Base-by-base conservation (phyloP, 1,140 invertebrate genomes). In the Calliphora vicina region DNA sequence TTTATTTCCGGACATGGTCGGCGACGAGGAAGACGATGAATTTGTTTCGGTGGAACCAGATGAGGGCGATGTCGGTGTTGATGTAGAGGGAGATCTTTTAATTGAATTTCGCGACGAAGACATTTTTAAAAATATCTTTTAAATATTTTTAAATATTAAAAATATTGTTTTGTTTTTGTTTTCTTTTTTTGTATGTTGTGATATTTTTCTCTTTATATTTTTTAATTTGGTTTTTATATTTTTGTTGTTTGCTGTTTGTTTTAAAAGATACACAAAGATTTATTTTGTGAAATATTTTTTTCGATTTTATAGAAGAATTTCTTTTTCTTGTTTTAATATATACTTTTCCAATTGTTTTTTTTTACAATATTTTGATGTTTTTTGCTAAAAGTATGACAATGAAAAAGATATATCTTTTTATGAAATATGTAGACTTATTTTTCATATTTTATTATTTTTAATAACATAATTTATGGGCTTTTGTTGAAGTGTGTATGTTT, bases 101-200 rank as follows among this genome's bases (percentile, higher is more conserved):
- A 88, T 83, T 73, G 88, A 89, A 89, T 87, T 89, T 89, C 88
- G 86, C 80, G 88, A 83, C 83, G 88, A 86, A 83, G 88, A 89
- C 88, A 89, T 89, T 83, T 88, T 88, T 84, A 82, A 86, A 35
- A 81, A 82, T 76, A 82, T 84, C 84, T 85, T 83, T 84, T 80
- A 81, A 74, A 74, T 83, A 82, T 84, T 83, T 85, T 78, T 83
- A 85, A 81, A 78, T 80, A 80, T 84, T 85, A 67, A 61, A 74
- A 80, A 85, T 74, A 82, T 35, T 45, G 71, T 82, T 81, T 82
- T 78, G 83, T 26, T 84, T 85, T 85, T 84, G 67, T 80, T 23
- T 20, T 67, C 4, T 20, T 57, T 5, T 57, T 67, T 67, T 67
- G n/a, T 23, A 25, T 25, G 23, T 67, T 83, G 78, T 83, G 57